Conservation (phyloP, 2,113 vertebrate species). For the Corydoras sp. region DNA sequence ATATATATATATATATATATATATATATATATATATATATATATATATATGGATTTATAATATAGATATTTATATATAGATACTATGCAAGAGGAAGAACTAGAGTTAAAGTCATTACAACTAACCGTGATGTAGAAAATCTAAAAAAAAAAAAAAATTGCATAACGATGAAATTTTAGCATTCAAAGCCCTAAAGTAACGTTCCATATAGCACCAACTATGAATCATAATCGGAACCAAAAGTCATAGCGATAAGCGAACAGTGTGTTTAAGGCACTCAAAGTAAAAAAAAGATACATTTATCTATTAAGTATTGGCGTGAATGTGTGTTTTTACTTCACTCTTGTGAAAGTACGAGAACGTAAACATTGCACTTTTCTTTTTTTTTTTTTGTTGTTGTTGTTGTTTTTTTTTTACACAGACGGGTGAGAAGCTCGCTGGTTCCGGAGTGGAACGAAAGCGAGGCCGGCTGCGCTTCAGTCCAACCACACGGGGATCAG, state of each 20-base stretch:
- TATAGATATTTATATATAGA: neutral
- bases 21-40: too few relatives aligned
- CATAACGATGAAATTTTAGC: too few relatives aligned
- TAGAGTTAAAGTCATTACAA: slow-evolving; percentile 16
- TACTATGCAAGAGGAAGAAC: slow-evolving; percentile 34
- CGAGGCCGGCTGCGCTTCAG: neutral
- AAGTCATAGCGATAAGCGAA: too few relatives aligned
- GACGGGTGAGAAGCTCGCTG: neutral
- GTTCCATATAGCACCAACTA: too few relatives aligned
- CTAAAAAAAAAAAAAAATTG: slow-evolving; percentile 6
- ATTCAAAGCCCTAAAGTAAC: too few relatives aligned
- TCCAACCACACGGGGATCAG: neutral
- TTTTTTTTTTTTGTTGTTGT: neutral
- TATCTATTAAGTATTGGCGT: slow-evolving; percentile 39
- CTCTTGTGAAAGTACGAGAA: slow-evolving; percentile 26
- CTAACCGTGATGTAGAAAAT: slow-evolving; percentile 36
- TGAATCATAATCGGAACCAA: too few relatives aligned
- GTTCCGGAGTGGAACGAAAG: neutral
- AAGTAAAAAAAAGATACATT: slow-evolving; percentile 28
- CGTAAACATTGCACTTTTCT: slow-evolving; percentile 44
- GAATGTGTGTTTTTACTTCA: slow-evolving; percentile 19
- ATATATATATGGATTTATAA: neutral
- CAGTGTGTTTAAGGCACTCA: too few relatives aligned
- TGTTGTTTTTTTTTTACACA: too few relatives aligned
- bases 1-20: too few relatives aligned